Percentiles rank a stretch among this genome's conserved stretches.
These are phyloP conservation scores for Chitala chitala DNA, from an alignment of 2,113 vertebrate species.

Conservation along the genomic window DNA sequence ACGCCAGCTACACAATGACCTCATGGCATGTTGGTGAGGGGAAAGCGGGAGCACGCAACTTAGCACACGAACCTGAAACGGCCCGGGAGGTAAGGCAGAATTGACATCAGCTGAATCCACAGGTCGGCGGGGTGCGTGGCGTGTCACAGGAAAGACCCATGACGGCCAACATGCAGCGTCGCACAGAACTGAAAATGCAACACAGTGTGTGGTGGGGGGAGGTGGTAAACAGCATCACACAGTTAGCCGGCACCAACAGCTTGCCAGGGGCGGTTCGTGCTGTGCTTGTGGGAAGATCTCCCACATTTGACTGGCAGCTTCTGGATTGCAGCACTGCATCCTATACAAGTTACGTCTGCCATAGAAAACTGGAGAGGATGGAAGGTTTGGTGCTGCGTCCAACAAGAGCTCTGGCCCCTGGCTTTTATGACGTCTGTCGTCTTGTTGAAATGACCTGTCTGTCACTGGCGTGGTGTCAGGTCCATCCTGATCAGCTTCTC, in stretches of 20 bases:
- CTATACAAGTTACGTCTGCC: background rate
- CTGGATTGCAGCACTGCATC: background rate
- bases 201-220: background rate
- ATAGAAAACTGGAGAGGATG: slow-evolving; percentile 6
- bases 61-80: background rate
- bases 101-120: background rate
- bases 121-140: too few species aligned
- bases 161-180: background rate
- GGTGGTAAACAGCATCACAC: background rate
- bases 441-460: background rate
- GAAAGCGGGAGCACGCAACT: background rate
- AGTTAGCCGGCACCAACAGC: background rate
- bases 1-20: background rate
- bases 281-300: background rate
- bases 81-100: background rate
- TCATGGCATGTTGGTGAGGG: background rate
- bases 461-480: background rate
- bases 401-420: background rate
- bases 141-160: background rate
- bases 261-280: too few species aligned
- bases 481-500: background rate
- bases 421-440: background rate
- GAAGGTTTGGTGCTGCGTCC: background rate
- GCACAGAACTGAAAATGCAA: background rate
- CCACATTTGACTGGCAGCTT: background rate